A percentile compares a stretch with the other conserved stretches of the same genome.
These are phyloP conservation scores for Drosophila mojavensis DNA, from an alignment of 1,140 invertebrate genomes.

Conservation along the genomic window DNA sequence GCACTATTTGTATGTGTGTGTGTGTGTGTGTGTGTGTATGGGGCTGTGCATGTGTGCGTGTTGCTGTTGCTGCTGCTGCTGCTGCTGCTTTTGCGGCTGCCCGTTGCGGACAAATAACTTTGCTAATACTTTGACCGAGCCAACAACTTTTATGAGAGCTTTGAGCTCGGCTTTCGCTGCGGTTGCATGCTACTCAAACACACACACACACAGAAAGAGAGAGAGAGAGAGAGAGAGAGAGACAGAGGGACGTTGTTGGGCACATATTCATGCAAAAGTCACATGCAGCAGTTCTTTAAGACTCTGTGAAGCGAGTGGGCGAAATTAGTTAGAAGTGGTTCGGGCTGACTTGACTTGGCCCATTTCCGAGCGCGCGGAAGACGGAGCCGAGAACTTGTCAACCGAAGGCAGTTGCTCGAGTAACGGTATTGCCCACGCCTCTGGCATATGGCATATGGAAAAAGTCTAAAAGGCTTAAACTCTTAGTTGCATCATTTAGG, in stretches of 20 bases:
- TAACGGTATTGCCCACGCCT: too few relatives aligned
- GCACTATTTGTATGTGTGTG: slow-evolving; percentile 41
- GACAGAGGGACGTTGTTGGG: neutral
- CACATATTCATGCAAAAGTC: neutral
- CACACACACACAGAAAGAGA: slow-evolving; percentile 11
- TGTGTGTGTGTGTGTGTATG: slow-evolving; percentile 3
- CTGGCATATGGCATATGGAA: too few relatives aligned
- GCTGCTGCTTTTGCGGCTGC: slow-evolving; percentile 56
- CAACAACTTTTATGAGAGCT: slow-evolving; percentile 62
- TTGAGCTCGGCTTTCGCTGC: slow-evolving; percentile 48
- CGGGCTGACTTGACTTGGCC: too few relatives aligned
- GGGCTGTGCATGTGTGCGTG: slow-evolving; percentile 10
- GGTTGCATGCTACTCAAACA: slow-evolving; percentile 12
- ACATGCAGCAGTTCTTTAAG: slow-evolving; percentile 1
- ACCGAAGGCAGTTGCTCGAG: too few relatives aligned
- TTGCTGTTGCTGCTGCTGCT: slow-evolving; percentile 57
- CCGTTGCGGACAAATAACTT: slow-evolving; percentile 72
- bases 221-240: neutral
- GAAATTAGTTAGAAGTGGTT: slow-evolving; percentile 2
- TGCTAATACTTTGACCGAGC: slow-evolving; percentile 75
- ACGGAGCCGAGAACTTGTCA: too few relatives aligned
- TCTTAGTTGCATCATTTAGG: too few relatives aligned
- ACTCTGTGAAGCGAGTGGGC: neutral
- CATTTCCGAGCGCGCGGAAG: too few relatives aligned
- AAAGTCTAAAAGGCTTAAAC: too few relatives aligned